These are phyloP conservation scores for Alcedo quadribrachys DNA, from an alignment of 2,797 vertebrate genomes.

Conservation along the genomic window DNA sequence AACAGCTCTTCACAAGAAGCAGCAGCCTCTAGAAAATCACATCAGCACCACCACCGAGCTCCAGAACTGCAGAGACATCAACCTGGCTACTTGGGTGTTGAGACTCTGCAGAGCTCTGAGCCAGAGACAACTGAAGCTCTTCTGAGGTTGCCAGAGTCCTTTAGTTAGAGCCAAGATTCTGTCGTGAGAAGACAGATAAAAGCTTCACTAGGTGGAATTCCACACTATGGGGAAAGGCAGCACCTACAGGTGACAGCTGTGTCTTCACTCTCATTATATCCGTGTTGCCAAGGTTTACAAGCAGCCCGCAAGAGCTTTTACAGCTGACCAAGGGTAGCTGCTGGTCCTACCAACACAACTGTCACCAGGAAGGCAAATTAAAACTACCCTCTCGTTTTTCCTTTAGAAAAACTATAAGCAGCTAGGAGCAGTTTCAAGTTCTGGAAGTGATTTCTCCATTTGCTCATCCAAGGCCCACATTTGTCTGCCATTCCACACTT, in stretches of 20 bases:
- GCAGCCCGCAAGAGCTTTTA: background rate
- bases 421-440: background rate
- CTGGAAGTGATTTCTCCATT: background rate
- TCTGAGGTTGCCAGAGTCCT: background rate
- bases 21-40: background rate
- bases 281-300: background rate
- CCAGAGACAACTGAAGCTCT: background rate
- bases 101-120: background rate
- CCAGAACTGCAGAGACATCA: background rate
- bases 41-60: background rate
- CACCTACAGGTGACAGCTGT: background rate
- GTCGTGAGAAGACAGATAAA: background rate
- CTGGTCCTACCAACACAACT: background rate
- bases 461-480: background rate
- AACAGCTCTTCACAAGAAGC: background rate
- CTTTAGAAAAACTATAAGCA: background rate
- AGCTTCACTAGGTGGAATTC: background rate
- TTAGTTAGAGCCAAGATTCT: background rate
- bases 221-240: background rate
- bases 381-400: background rate
- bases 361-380: background rate
- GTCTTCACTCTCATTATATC: fast-evolving
- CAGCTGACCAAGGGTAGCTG: background rate
- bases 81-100: background rate
- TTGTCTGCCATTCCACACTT: background rate